Conservation (phyloP, 2,113 vertebrate species). For the Chaenocephalus aceratus region DNA sequence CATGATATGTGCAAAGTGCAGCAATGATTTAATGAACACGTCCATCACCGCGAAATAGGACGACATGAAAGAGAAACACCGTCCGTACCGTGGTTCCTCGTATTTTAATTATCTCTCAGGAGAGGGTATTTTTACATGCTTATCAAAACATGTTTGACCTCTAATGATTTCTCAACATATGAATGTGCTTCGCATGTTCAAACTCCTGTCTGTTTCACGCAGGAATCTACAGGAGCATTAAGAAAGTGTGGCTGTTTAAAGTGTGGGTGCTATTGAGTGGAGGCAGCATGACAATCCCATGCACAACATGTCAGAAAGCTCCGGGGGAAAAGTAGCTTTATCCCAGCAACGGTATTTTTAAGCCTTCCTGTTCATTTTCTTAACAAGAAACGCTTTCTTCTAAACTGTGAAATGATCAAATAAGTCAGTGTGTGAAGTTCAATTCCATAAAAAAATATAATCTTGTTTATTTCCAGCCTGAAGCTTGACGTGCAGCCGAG, state of each 20-base stretch:
- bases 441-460: slow-evolving; percentile 7
- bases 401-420: slow-evolving; percentile 66
- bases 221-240: slow-evolving; percentile 13
- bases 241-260: slow-evolving; percentile 57
- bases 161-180: slow-evolving; percentile 41
- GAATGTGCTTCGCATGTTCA: slow-evolving; percentile 42
- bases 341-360: slow-evolving; percentile 52
- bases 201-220: slow-evolving; percentile 48
- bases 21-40: slow-evolving; percentile 74
- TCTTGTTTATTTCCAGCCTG: slow-evolving; percentile 35
- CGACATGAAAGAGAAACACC: slow-evolving; percentile 60
- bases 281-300: slow-evolving; percentile 39
- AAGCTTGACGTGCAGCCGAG: slow-evolving; percentile 15
- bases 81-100: slow-evolving; percentile 58
- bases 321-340: slow-evolving; percentile 37
- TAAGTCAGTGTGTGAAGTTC: slow-evolving; percentile 50
- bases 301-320: slow-evolving; percentile 40
- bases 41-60: slow-evolving; percentile 63
- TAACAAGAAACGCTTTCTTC: slow-evolving; percentile 41
- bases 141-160: slow-evolving; percentile 71
- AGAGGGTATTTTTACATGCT: slow-evolving; percentile 64
- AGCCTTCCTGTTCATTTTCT: slow-evolving; percentile 47
- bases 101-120: slow-evolving; percentile 80
- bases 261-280: slow-evolving; percentile 28
- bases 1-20: slow-evolving; percentile 58